phyloP scores from a whole-genome alignment of 2,797 vertebrate species.

The Meriones psammophilus region DNA sequence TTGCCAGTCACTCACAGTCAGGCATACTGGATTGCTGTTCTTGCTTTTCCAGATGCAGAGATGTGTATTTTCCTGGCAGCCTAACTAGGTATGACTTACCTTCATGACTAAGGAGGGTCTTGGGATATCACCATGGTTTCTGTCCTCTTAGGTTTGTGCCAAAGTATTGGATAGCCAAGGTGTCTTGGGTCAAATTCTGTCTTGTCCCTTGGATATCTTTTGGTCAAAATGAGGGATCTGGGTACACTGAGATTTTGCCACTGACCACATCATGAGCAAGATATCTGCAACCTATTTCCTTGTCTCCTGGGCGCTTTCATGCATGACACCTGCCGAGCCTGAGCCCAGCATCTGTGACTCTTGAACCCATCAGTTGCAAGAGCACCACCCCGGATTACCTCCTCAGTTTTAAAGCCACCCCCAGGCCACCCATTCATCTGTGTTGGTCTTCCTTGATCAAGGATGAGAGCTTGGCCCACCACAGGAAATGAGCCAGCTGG shows the following conservation, averaged over 20 bases:
- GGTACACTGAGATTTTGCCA: too few species aligned
- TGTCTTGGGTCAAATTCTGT: too few species aligned
- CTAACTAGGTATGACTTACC: too few species aligned
- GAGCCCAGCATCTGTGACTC: background rate
- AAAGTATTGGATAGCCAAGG: background rate
- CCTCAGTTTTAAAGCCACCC: background rate
- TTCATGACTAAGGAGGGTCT: background rate
- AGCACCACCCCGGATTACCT: background rate
- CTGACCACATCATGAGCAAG: too few species aligned
- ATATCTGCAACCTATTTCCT: background rate
- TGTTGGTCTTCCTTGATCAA: too few species aligned
- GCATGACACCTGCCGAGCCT: background rate
- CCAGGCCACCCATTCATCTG: background rate
- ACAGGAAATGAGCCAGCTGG: background rate
- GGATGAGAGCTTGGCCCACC: background rate
- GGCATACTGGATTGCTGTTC: background rate
- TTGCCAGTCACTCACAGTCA: background rate
- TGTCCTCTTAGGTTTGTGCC: background rate
- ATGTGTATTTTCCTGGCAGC: background rate
- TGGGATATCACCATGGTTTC: background rate
- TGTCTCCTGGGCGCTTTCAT: background rate
- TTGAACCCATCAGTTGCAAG: background rate
- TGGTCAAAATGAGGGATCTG: too few species aligned
- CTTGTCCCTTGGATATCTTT: too few species aligned
- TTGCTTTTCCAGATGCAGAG: background rate